These are phyloP conservation scores for Callospermophilus lateralis DNA, from an alignment of 2,113 vertebrate species.

Conservation along the genomic window DNA sequence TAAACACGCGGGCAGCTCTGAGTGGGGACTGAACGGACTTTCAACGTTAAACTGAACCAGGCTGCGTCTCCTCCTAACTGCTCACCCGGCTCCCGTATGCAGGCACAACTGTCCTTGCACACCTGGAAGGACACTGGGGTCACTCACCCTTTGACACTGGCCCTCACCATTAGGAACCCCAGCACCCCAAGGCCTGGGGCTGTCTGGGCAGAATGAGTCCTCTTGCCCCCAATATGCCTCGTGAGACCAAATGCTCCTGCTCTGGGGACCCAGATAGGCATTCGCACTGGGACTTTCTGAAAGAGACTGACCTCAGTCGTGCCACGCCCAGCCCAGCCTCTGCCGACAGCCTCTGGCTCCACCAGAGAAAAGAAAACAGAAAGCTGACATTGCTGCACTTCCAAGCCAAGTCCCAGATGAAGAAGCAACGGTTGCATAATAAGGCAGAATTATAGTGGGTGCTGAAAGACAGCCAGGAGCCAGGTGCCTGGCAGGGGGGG, in stretches of 20 bases:
- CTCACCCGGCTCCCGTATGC: no score
- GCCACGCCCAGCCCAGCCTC: background rate
- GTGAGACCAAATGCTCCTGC: accelerated
- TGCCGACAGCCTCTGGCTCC: background rate
- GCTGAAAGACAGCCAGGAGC: no score
- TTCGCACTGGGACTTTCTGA: no score
- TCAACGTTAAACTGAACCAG: background rate
- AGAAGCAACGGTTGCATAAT: accelerated
- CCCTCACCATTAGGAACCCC: accelerated
- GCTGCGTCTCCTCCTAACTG: background rate
- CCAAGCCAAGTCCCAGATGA: background rate
- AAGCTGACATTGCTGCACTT: background rate
- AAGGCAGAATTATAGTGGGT: background rate
- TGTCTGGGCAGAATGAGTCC: accelerated
- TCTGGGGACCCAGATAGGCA: background rate
- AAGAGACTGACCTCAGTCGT: background rate
- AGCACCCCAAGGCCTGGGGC: accelerated
- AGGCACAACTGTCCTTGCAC: no score
- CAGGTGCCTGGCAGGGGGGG: background rate
- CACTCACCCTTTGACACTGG: background rate
- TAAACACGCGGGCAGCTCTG: background rate
- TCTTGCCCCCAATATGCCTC: accelerated
- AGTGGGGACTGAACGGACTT: background rate
- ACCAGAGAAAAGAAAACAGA: no score
- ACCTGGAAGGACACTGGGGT: no score